Evolutionary conservation across 2,888 invertebrate species (phyloP).

Genomic region (Dioctria rufipes): DNA sequence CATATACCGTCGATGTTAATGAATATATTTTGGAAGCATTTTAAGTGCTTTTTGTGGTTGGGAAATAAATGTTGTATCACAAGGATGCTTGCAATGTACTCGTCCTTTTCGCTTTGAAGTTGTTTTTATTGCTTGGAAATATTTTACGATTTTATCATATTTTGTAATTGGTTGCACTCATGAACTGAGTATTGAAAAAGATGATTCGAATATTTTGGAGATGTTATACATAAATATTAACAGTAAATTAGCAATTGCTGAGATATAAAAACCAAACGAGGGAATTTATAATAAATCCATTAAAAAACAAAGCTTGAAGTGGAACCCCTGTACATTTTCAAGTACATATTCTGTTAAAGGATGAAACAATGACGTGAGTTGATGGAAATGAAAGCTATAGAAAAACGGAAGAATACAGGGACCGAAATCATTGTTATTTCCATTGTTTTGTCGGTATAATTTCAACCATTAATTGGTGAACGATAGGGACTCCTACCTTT

Average conservation of each 20-base stretch:
- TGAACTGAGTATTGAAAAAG: background rate
- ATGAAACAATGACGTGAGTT: too few species aligned
- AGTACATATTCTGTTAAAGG: too few species aligned
- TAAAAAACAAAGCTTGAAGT: too few species aligned
- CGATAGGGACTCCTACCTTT: background rate
- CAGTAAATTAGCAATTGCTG: too few species aligned
- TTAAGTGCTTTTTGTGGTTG: background rate
- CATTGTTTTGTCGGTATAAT: constrained; percentile 12
- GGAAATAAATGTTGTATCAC: background rate
- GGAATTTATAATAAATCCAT: too few species aligned
- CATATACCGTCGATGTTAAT: background rate
- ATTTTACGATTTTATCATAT: background rate
- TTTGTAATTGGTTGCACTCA: background rate
- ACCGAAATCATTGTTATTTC: constrained; percentile 33
- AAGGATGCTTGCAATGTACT: background rate
- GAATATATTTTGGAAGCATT: background rate
- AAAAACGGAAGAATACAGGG: too few species aligned
- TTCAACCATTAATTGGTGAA: constrained; percentile 36
- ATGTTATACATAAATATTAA: background rate
- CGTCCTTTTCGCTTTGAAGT: background rate
- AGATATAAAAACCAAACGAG: too few species aligned
- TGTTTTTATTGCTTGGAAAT: background rate
- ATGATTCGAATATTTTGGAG: background rate
- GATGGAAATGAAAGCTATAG: too few species aligned
- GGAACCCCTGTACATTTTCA: too few species aligned